These are phyloP conservation scores for Dromococcyx pavoninus DNA, from an alignment of 2,797 vertebrate genomes.

Conservation along the genomic window DNA sequence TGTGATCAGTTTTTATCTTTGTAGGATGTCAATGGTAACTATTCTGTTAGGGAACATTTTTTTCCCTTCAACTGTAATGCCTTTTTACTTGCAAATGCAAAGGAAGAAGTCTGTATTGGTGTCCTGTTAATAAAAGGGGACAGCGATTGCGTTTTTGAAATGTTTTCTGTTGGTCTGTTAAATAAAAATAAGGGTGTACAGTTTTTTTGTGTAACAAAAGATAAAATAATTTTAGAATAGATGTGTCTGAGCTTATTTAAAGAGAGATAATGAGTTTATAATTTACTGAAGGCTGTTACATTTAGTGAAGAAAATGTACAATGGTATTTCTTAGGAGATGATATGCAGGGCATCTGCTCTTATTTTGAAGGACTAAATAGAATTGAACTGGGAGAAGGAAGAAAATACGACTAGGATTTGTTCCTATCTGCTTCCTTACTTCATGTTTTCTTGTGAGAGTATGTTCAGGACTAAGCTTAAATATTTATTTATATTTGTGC, in stretches of 20 bases:
- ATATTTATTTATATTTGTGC: not conserved
- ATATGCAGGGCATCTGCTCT: not conserved
- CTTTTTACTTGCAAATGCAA: not conserved
- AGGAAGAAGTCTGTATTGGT: not conserved
- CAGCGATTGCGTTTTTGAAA: not conserved
- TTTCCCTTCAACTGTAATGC: not conserved
- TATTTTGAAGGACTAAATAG: not conserved
- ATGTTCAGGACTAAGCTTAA: not conserved
- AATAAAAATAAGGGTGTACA: not conserved
- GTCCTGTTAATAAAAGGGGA: not conserved
- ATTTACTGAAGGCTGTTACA: not conserved
- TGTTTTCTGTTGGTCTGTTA: not conserved
- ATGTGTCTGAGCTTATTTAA: not conserved
- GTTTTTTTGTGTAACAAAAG: not conserved
- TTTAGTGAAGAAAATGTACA: not conserved
- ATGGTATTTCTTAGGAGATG: not conserved
- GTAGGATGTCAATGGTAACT: not conserved
- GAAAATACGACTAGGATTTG: not conserved
- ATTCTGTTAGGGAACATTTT: not conserved
- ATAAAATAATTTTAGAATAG: not conserved
- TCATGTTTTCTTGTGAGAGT: not conserved
- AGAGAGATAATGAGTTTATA: not conserved
- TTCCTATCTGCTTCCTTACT: not conserved
- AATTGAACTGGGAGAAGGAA: not conserved
- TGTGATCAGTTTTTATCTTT: slow-evolving; percentile 16